A percentile compares a stretch with the other conserved stretches of the same genome.
These are phyloP conservation scores for Dexiosoma caninum DNA, from an alignment of 2,888 invertebrate species.

Conservation along the genomic window DNA sequence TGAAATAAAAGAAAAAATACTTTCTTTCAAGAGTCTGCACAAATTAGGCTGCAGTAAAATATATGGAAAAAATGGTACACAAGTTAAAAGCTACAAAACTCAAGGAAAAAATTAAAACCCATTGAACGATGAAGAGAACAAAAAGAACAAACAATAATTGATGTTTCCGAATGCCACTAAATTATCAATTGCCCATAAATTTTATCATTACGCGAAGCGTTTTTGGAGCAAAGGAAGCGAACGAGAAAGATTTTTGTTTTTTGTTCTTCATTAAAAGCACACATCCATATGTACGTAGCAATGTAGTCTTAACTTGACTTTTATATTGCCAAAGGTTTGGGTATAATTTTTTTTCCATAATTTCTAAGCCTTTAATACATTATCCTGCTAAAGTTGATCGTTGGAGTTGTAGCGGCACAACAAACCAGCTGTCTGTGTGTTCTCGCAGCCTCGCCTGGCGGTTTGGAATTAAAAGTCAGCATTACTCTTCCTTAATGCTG, in stretches of 20 bases:
- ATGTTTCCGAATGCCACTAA: slow-evolving; percentile 78
- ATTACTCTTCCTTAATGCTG: slow-evolving; percentile 39
- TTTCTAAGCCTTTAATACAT: slow-evolving; percentile 26
- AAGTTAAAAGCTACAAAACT: slow-evolving; percentile 46
- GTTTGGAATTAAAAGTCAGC: slow-evolving; percentile 20
- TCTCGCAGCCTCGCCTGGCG: slow-evolving; percentile 17
- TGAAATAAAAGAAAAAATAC: too few species aligned
- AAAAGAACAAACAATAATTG: slow-evolving; percentile 69
- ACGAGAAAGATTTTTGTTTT: not conserved
- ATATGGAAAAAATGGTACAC: slow-evolving; percentile 64
- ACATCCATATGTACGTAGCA: too few species aligned
- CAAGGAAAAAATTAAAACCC: slow-evolving; percentile 61
- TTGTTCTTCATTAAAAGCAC: not conserved
- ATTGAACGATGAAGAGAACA: slow-evolving; percentile 38
- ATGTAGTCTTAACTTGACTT: too few species aligned
- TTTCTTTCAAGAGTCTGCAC: not conserved
- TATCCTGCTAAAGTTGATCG: slow-evolving; percentile 57
- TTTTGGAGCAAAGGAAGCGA: slow-evolving; percentile 38
- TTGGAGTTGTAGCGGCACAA: not conserved
- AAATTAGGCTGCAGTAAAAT: slow-evolving; percentile 40
- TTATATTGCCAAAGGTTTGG: not conserved
- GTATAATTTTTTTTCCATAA: not conserved
- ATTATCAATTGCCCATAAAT: slow-evolving; percentile 78
- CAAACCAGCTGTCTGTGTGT: not conserved
- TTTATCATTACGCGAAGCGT: slow-evolving; percentile 75